Conservation (phyloP, 2,888 invertebrate species). For the Embidobia sp. region DNA sequence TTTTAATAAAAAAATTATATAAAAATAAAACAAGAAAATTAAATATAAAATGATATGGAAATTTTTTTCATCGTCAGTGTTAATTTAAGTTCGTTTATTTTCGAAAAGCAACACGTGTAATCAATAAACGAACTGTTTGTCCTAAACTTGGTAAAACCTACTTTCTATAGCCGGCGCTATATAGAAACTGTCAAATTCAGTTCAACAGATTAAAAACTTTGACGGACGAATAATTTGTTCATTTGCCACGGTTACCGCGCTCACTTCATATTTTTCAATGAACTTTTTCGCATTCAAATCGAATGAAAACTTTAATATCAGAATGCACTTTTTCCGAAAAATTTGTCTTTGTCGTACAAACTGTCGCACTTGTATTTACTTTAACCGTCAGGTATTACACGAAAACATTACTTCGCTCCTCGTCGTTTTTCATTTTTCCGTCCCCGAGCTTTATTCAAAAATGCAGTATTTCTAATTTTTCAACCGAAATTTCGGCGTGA, state of each 20-base stretch:
- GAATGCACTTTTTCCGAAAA: slow-evolving; percentile 3
- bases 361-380: not conserved
- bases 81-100: too few species aligned
- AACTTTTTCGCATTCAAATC: slow-evolving; percentile 27
- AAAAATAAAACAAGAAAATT: too few species aligned
- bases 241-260: slow-evolving; percentile 12
- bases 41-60: too few species aligned
- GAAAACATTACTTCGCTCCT: too few species aligned
- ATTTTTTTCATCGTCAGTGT: too few species aligned
- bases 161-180: too few species aligned
- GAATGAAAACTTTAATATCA: slow-evolving; percentile 23
- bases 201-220: slow-evolving; percentile 26
- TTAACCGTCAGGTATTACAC: too few species aligned
- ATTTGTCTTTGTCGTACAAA: slow-evolving; percentile 11
- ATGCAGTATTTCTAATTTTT: not conserved
- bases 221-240: slow-evolving; percentile 28
- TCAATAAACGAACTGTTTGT: slow-evolving; percentile 6
- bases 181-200: slow-evolving; percentile 16
- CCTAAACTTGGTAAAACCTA: not conserved
- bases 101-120: slow-evolving; percentile 2
- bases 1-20: too few species aligned
- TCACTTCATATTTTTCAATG: slow-evolving; percentile 8
- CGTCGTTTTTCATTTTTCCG: too few species aligned
- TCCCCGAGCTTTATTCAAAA: too few species aligned
- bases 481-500: not conserved